These are phyloP conservation scores for Clusia tigrina DNA, from an alignment of 2,888 invertebrate species.

Conservation along the genomic window DNA sequence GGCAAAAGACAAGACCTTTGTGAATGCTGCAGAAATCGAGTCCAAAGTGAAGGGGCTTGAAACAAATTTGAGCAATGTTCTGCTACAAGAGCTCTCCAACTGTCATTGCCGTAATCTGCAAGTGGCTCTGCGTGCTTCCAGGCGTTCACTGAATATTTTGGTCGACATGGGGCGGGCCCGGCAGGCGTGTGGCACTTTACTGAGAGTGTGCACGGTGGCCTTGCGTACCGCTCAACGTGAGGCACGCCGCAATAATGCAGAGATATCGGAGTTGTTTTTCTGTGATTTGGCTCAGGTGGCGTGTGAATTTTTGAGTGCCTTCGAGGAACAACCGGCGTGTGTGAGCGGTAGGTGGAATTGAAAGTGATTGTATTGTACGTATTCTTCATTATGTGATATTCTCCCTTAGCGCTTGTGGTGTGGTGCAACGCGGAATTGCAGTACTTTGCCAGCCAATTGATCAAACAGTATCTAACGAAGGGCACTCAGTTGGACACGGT, in stretches of 20 bases:
- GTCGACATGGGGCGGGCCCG: slow-evolving; percentile 63
- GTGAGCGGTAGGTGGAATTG: slow-evolving; percentile 70
- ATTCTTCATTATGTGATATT: background rate
- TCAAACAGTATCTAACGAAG: slow-evolving; percentile 88
- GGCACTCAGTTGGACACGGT: slow-evolving; percentile 85
- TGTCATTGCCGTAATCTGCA: slow-evolving; percentile 90
- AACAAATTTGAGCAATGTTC: slow-evolving; percentile 81
- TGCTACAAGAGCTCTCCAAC: slow-evolving; percentile 88
- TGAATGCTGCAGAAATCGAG: slow-evolving; percentile 52
- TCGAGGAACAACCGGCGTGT: slow-evolving; percentile 78
- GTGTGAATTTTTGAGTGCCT: slow-evolving; percentile 80
- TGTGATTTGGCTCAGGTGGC: slow-evolving; percentile 74
- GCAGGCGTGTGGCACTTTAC: slow-evolving; percentile 63
- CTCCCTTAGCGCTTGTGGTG: slow-evolving; percentile 77
- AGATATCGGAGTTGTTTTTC: slow-evolving; percentile 73
- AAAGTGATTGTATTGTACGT: background rate
- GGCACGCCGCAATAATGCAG: slow-evolving; percentile 62
- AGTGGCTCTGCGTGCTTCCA: slow-evolving; percentile 85
- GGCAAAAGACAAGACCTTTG: slow-evolving; percentile 51
- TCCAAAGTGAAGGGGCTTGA: slow-evolving; percentile 75
- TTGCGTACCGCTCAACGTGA: slow-evolving; percentile 62
- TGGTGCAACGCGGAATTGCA: slow-evolving; percentile 90
- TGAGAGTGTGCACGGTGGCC: slow-evolving; percentile 61
- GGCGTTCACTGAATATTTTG: slow-evolving; percentile 84
- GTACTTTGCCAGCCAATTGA: slow-evolving; percentile 80